These are phyloP conservation scores for Scyliorhinus canicula DNA, from an alignment of 2,797 vertebrate genomes.

Conservation along the genomic window DNA sequence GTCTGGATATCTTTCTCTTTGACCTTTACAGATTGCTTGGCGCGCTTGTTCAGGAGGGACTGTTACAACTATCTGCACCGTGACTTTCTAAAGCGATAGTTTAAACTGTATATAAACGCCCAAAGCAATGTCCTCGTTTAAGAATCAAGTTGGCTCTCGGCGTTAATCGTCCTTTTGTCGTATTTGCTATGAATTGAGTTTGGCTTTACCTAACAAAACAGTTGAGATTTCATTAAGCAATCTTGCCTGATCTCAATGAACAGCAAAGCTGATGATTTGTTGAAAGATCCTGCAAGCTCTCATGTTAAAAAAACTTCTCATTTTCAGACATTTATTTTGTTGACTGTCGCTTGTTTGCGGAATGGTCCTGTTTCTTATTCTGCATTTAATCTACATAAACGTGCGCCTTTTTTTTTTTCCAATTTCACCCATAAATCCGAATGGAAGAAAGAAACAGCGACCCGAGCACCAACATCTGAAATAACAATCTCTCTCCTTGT, in stretches of 20 bases:
- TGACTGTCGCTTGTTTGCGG: not conserved
- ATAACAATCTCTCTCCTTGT: not conserved
- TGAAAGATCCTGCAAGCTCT: not conserved
- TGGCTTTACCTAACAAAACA: not conserved
- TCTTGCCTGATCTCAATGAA: not conserved
- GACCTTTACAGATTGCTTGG: too few species aligned
- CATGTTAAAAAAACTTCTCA: not conserved
- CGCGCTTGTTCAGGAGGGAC: not conserved
- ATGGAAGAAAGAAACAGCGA: not conserved
- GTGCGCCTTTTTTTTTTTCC: not conserved
- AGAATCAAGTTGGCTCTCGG: not conserved
- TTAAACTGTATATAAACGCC: not conserved
- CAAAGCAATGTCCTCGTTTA: not conserved
- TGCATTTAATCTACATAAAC: not conserved
- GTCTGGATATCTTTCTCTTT: not conserved
- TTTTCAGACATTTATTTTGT: not conserved
- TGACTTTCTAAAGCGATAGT: not conserved
- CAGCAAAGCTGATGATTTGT: not conserved
- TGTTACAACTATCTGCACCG: not conserved
- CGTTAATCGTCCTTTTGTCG: not conserved
- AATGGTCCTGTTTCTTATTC: not conserved
- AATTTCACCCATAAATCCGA: not conserved
- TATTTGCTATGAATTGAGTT: not conserved
- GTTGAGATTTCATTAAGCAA: not conserved
- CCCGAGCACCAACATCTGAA: not conserved